Evolutionary conservation across 2,888 invertebrate species (phyloP), one percentile per base, ranked within the genome.

Genomic region (Pelosia muscerda): DNA sequence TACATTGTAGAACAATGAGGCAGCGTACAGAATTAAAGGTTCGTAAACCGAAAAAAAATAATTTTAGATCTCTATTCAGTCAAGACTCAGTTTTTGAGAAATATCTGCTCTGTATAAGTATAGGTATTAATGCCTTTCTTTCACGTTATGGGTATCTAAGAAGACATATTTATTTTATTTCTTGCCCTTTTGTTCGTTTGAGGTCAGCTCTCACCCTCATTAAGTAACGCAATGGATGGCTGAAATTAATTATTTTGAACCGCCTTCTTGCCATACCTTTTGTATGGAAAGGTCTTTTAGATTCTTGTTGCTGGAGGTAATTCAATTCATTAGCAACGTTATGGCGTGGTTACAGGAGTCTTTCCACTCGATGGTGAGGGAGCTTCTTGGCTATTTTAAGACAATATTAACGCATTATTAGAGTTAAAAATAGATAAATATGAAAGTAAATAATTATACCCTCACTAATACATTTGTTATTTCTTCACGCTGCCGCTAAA

Each of bases 171-270:
- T 26, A 28, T 28, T 57, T 23, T 59, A 59, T 34, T 22, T 22
- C 59, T 31, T 59, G 11, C 59, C 34, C 38, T 38, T 59, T 23
- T 31, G 38, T 38, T 57, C 22, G 8, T 23, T 23, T 15, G n/a
- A 23, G 22, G 23, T 15, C 23, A 19, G 38, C 59, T 59, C 34
- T 34, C 31, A 22, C 13, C 34, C 31, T 34, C 23, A 59, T 31
- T 59, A 59, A 59, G 31, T 59, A 59, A 5, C 23, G 59, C 34
- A 38, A 59, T 38, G 34, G 23, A 38, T 59, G 22, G 38, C 23
- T 23, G 34, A 22, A 38, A 59, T 23, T 59, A 38, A 59, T 59
- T 59, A 38, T n/a, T 23, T 22, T 13, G 53, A 22, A 26, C 61
- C 49, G n/a, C 26, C 49, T 49, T n/a, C 49, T 28, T 26, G 49